Evolutionary conservation across 2,888 invertebrate species (phyloP), one percentile per base, ranked within the genome.

Genomic region (Drosophila atroscutellata): DNA sequence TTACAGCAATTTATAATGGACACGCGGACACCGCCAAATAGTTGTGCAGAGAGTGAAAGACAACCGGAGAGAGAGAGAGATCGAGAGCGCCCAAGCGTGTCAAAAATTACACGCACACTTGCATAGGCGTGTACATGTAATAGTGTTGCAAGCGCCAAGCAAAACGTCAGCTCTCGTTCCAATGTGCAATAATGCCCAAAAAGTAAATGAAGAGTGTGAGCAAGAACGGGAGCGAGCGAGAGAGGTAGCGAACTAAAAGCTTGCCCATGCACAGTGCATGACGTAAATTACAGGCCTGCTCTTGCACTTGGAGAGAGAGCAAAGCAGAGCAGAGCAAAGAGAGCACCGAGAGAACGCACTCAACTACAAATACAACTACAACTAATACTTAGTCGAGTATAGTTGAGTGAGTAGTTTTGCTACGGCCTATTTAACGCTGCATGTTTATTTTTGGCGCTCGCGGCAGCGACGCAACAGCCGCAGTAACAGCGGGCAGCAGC

Each of bases 371-470:
- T 57, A 66, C 55, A 72, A 26, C 36, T n/a, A 51, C 47, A 71
- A 63, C 63, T 61, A 63, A 30, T 49, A 51, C 51, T 56, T 67
- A 59, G 36, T 18, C 30, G 51, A 39, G 36, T 42, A 54, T 49
- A 55, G n/a, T 51, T 32, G 51, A 50, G 54, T 63, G 63, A 58
- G 65, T 64, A 54, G 72, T 72, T 72, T 61, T 75, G 56, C 65
- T 63, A 56, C 86, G 85, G 89, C 85, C 85, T 85, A 85, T 89
- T 85, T 90, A 78, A 75, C 87, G 78, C 71, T 77, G 84, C 89
- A 86, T 86, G 89, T 89, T 85, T 85, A 90, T 90, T 89, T 85
- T 89, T 80, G 89, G 86, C 65, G 62, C 70, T 61, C 63, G 37
- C 64, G 63, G 37, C 74, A 58, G 56, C 56, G 52, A 37, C 64